A percentile compares a stretch with the other conserved stretches of the same genome.
Conservation (phyloP, 2,888 invertebrate species). For the Pachydiplax longipennis region DNA sequence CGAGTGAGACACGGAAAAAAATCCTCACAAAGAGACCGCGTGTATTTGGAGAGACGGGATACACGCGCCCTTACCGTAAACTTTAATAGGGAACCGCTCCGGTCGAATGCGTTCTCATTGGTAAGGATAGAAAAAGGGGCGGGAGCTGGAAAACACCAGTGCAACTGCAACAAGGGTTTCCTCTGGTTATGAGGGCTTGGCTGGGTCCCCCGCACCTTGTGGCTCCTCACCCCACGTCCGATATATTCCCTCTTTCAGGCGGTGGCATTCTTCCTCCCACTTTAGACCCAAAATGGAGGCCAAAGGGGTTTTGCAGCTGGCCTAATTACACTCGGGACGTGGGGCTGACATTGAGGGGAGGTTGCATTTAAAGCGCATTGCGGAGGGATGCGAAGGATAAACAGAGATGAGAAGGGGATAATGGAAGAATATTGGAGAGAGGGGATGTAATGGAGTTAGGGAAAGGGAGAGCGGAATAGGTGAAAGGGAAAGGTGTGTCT, state of each 20-base stretch:
- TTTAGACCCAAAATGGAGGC: neutral
- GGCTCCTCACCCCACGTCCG: neutral
- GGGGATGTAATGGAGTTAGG: neutral
- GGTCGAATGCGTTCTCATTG: neutral
- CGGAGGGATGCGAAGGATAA: neutral
- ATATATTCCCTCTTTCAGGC: neutral
- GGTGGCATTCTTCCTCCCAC: neutral
- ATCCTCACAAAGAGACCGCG: neutral
- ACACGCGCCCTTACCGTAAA: neutral
- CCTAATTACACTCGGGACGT: neutral
- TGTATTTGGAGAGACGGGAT: neutral
- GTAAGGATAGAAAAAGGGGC: neutral
- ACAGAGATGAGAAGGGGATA: neutral
- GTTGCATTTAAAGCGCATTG: neutral
- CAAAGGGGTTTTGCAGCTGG: neutral
- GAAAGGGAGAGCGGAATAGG: neutral
- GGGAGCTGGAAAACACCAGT: neutral
- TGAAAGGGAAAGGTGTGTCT: neutral
- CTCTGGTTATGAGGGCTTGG: neutral
- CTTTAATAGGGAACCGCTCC: neutral
- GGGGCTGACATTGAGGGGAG: neutral
- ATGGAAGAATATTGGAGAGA: neutral
- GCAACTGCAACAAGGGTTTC: neutral
- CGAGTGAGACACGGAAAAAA: neutral
- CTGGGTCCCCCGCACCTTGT: neutral